These are phyloP conservation scores for Drosophila watanabei DNA, from an alignment of 1,140 invertebrate genomes.

Conservation along the genomic window DNA sequence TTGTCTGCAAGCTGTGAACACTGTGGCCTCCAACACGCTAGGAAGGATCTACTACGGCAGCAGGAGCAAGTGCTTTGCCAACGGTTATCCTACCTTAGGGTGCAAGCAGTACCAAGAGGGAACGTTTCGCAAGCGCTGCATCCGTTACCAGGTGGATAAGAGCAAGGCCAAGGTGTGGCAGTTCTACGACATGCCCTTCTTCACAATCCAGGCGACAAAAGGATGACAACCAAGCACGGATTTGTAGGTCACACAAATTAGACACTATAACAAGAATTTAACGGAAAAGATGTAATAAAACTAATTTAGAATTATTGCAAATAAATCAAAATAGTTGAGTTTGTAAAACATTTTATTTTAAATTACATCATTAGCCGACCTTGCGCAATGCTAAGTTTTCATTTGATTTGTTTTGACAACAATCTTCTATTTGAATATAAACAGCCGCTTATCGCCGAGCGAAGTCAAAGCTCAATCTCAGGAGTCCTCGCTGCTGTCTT, in stretches of 20 bases:
- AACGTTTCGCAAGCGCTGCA: slow-evolving; percentile 85
- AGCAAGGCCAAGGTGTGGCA: slow-evolving; percentile 86
- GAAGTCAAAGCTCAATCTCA: slow-evolving; percentile 16
- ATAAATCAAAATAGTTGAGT: not conserved
- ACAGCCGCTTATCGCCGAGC: slow-evolving; percentile 34
- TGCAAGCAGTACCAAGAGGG: slow-evolving; percentile 86
- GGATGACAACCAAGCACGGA: slow-evolving; percentile 27
- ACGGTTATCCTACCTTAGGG: slow-evolving; percentile 88
- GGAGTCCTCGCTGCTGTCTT: slow-evolving; percentile 22
- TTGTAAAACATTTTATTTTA: not conserved
- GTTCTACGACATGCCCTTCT: slow-evolving; percentile 88
- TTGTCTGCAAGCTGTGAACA: slow-evolving; percentile 88
- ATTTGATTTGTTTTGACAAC: slow-evolving; percentile 1
- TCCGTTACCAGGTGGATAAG: slow-evolving; percentile 87
- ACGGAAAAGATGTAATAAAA: fast-evolving
- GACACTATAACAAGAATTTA: not conserved
- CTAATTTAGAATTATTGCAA: not conserved
- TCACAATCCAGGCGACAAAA: slow-evolving; percentile 24
- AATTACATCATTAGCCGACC: not conserved
- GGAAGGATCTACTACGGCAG: slow-evolving; percentile 90
- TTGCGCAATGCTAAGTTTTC: not conserved
- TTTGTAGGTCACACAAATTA: slow-evolving; percentile 2
- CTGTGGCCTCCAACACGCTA: slow-evolving; percentile 86
- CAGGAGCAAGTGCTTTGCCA: slow-evolving; percentile 89
- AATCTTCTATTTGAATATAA: slow-evolving; percentile 2